phyloP scores from a whole-genome alignment of 1,140 invertebrate genomes.

The Zaprionus africanus region DNA sequence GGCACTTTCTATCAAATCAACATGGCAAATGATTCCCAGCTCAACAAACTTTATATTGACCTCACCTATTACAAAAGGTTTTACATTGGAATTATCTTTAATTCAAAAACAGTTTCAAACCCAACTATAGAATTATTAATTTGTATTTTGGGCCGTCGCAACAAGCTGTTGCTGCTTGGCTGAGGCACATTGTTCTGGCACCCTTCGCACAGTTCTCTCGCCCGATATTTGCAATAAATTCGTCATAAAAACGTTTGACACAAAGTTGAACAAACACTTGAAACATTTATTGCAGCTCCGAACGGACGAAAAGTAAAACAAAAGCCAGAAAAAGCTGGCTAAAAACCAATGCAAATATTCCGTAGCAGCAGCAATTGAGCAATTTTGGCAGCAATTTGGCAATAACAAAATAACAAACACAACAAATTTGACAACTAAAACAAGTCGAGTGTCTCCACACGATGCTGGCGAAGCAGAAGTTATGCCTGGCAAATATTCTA shows the following conservation, averaged over 20 bases:
- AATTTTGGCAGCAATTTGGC: slow-evolving; percentile 54
- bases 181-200: slow-evolving; percentile 61
- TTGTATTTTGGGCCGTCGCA: background rate
- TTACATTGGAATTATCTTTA: background rate
- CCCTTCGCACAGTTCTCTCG: slow-evolving; percentile 2
- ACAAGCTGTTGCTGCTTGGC: slow-evolving; percentile 17
- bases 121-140: background rate
- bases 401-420: slow-evolving; percentile 31
- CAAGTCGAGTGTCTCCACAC: slow-evolving; percentile 4
- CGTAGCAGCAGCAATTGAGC: slow-evolving; percentile 50
- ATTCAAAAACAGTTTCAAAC: background rate
- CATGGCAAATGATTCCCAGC: background rate
- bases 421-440: slow-evolving; percentile 48
- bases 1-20: background rate
- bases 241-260: slow-evolving; percentile 55
- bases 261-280: slow-evolving; percentile 60
- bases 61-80: background rate
- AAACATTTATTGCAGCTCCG: slow-evolving; percentile 55
- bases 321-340: slow-evolving; percentile 26
- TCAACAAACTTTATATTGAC: background rate
- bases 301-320: slow-evolving; percentile 42
- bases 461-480: background rate
- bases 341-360: slow-evolving; percentile 58
- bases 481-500: too few species aligned
- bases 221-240: slow-evolving; percentile 62